Base-by-base conservation (phyloP, 2,797 vertebrate genomes). In the Champsocephalus esox region DNA sequence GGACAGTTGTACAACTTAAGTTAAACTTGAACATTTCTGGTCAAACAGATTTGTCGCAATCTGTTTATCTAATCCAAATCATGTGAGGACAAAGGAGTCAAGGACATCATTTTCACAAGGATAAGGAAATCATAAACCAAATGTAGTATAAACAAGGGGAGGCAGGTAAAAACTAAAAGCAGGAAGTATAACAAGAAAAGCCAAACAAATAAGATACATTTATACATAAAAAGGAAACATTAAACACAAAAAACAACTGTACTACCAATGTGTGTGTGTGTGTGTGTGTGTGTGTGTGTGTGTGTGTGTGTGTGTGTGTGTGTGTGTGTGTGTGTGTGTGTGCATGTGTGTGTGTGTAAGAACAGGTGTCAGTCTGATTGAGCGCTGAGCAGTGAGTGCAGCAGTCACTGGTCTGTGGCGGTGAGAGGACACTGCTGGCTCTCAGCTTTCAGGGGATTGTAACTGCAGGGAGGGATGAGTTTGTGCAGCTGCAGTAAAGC, bases 391-490 rank as follows among this genome's bases (percentile, higher is more conserved):
- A 28, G 50, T 59, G 70, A 67, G 57, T 44, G 48, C 44, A 65
- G 63, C 54, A 45, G 70, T 32, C 59, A 24, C 45, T 63, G 55
- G 48, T 63, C 63, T 76, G 58, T 60, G 54, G 32, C 17, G 43
- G 51, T n/a, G 79, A 78, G 59, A 70, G 67, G 68, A 71, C 14
- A 21, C 67, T 66, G 70, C 52, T 73, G 70, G 50, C 73, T 85
- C 76, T 68, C 73, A 78, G 79, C 71, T 65, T 74, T 71, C 79
- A 66, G 49, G 28, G 52, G 78, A 80, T 61, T 80, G 62, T 45
- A 77, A 65, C 73, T 57, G 57, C 68, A 64, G 55, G 46, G 62
- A 63, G 19, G 28, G 28, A 5, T 5, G 28, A 1, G 8, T 38
- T 7, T 7, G 34, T 38, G 34, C 70, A 86, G 83, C 69, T 80